Evolutionary conservation across 2,113 vertebrate species (phyloP).

Genomic region (Psammodynastes pulverulentus): DNA sequence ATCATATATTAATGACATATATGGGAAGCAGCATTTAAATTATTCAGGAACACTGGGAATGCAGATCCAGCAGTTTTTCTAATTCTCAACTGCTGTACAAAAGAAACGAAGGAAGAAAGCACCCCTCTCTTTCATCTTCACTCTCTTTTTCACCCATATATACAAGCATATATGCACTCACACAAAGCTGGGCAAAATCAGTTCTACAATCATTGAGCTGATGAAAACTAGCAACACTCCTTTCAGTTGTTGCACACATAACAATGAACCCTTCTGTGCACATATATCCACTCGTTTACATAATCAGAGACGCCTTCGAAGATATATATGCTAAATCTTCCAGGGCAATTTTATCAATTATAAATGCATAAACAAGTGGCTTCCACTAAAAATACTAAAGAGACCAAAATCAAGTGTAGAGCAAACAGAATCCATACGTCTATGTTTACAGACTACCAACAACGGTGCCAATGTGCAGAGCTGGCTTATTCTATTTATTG

Average conservation of each 20-base stretch:
- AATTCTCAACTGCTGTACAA: not conserved
- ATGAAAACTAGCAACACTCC: not conserved
- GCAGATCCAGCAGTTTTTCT: slow-evolving; percentile 28
- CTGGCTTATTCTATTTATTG: slow-evolving; percentile 58
- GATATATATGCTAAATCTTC: not conserved
- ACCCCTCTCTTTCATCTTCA: not conserved
- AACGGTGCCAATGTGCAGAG: not conserved
- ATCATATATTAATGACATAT: not conserved
- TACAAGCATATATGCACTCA: not conserved
- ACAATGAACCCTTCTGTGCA: not conserved
- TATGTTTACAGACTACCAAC: not conserved
- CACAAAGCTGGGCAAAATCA: not conserved
- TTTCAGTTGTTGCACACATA: not conserved
- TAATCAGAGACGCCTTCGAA: not conserved
- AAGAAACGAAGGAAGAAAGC: not conserved
- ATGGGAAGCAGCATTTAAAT: slow-evolving; percentile 40
- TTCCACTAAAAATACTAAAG: not conserved
- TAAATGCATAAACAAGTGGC: not conserved
- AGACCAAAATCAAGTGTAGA: not conserved
- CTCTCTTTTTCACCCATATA: not conserved
- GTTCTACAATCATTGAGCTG: not conserved
- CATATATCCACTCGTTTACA: not conserved
- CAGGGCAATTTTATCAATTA: not conserved
- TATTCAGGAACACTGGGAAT: slow-evolving; percentile 38
- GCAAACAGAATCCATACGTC: slow-evolving; percentile 38